Conservation (phyloP, 1,140 invertebrate species). For the Bombus haemorrhoidalis region DNA sequence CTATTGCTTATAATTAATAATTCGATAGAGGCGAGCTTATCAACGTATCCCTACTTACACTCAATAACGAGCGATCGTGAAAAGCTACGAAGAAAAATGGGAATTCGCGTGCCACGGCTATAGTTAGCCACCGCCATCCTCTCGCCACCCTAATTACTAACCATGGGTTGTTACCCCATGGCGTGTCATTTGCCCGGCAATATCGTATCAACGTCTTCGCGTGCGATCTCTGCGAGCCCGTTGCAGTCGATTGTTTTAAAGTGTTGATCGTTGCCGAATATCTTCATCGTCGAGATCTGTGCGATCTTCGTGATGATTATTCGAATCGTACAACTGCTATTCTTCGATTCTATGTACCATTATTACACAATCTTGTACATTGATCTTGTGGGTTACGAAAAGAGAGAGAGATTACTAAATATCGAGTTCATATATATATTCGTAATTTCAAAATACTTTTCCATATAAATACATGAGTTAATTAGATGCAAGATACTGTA, state of each 20-base stretch:
- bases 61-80: slow-evolving; percentile 41
- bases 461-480: background rate
- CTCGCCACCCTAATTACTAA: slow-evolving; percentile 75
- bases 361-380: background rate
- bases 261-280: slow-evolving; percentile 68
- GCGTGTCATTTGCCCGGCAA: slow-evolving; percentile 79
- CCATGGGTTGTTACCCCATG: slow-evolving; percentile 79
- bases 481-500: background rate
- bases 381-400: too few relatives aligned
- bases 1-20: slow-evolving; percentile 39
- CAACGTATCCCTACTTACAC: slow-evolving; percentile 39
- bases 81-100: slow-evolving; percentile 59
- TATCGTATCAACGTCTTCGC: slow-evolving; percentile 72
- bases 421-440: too few relatives aligned
- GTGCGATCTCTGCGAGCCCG: slow-evolving; percentile 71
- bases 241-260: slow-evolving; percentile 80
- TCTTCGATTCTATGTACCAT: background rate
- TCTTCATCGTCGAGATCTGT: background rate
- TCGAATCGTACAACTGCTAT: background rate
- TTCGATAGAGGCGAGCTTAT: slow-evolving; percentile 42
- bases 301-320: background rate
- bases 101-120: slow-evolving; percentile 75
- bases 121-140: slow-evolving; percentile 49
- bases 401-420: too few relatives aligned
- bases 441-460: too few relatives aligned